These are phyloP conservation scores for Regulus satrapa DNA, from an alignment of 2,113 vertebrate species.

Conservation along the genomic window DNA sequence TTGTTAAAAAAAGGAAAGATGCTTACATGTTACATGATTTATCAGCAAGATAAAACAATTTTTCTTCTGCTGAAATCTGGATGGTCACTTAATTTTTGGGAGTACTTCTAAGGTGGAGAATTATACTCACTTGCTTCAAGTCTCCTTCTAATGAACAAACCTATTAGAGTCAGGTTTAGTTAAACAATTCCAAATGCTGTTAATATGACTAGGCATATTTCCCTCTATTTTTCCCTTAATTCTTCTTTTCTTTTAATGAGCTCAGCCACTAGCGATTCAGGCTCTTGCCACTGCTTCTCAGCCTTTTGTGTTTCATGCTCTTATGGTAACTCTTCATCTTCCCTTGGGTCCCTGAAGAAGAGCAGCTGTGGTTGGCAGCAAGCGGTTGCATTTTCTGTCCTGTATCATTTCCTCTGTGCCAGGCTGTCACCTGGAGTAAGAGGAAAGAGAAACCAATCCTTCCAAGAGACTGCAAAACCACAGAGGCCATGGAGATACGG, in stretches of 20 bases:
- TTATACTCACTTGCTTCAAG: neutral
- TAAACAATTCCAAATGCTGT: neutral
- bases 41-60: neutral
- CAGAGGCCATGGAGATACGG: accelerated
- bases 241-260: neutral
- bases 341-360: neutral
- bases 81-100: neutral
- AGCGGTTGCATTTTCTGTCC: neutral
- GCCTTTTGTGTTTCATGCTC: accelerated
- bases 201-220: neutral
- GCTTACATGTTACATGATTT: neutral
- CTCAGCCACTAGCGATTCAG: accelerated
- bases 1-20: constrained; percentile 38
- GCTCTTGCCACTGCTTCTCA: neutral
- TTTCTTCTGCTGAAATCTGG: neutral
- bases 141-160: neutral
- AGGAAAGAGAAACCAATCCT: neutral
- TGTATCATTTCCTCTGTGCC: neutral
- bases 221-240: neutral
- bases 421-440: neutral
- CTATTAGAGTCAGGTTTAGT: neutral
- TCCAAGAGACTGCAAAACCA: neutral
- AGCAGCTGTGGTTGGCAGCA: accelerated
- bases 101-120: neutral
- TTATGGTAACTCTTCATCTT: neutral